These are phyloP conservation scores for Hypocryptadius cinnamomeus DNA, from an alignment of 2,113 vertebrate genomes.

Conservation along the genomic window DNA sequence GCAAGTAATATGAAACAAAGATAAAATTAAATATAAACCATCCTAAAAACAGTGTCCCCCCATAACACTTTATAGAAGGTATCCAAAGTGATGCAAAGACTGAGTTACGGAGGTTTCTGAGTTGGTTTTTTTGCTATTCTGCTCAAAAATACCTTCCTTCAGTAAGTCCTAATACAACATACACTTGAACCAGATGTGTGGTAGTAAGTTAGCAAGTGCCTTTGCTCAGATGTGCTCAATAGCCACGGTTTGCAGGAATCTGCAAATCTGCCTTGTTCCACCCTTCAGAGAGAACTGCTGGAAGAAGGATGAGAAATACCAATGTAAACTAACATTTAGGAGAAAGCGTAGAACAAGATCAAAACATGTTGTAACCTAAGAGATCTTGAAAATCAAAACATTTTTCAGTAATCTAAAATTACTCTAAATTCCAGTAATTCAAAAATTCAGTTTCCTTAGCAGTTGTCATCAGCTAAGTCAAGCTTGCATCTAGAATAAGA, in stretches of 20 bases:
- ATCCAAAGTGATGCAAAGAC: background rate
- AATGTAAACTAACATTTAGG: background rate
- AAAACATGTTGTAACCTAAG: constrained; percentile 68
- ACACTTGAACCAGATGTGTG: background rate
- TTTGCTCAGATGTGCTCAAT: background rate
- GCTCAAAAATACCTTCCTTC: background rate
- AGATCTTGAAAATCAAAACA: constrained; percentile 58
- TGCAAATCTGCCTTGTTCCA: background rate
- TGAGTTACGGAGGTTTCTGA: background rate
- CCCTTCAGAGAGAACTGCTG: background rate
- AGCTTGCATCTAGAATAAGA: constrained; percentile 17
- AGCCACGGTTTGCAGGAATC: background rate
- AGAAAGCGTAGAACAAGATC: constrained; percentile 11
- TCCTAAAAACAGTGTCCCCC: background rate
- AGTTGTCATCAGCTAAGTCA: constrained; percentile 15
- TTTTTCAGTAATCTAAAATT: constrained; percentile 30
- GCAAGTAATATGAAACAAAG: background rate
- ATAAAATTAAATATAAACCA: background rate
- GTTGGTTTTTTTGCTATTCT: background rate
- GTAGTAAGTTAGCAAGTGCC: background rate
- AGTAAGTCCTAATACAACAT: background rate
- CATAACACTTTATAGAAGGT: background rate
- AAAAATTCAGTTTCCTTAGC: constrained; percentile 35
- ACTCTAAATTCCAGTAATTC: constrained; percentile 28
- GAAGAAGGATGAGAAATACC: background rate